A percentile compares a stretch with the other conserved stretches of the same genome.
These are phyloP conservation scores for Coptodon bakossiorum DNA, from an alignment of 2,113 vertebrate genomes.

Conservation along the genomic window DNA sequence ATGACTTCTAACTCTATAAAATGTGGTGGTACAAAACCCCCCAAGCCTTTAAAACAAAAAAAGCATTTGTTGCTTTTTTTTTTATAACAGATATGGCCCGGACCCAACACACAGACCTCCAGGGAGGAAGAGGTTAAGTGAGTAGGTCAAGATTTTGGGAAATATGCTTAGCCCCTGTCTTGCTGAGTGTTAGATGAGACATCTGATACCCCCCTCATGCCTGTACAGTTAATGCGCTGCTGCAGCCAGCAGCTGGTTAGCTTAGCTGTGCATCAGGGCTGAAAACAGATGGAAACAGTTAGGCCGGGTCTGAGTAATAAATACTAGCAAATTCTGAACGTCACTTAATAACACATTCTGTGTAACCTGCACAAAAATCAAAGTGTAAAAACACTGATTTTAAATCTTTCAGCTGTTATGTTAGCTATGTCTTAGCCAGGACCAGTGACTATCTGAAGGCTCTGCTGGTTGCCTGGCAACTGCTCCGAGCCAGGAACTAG, in stretches of 20 bases:
- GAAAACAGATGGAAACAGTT: background rate
- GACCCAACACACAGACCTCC: background rate
- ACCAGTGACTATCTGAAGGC: background rate
- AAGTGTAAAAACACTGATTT: background rate
- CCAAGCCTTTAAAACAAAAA: background rate
- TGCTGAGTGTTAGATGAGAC: background rate
- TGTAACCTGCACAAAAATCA: background rate
- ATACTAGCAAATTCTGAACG: background rate
- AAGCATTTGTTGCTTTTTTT: background rate
- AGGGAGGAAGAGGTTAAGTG: background rate
- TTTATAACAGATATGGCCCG: background rate
- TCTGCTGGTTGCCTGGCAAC: slow-evolving; percentile 1
- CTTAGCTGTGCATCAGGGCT: background rate
- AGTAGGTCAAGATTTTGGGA: background rate
- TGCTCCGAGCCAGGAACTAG: background rate
- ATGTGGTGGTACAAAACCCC: background rate
- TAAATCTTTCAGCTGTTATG: background rate
- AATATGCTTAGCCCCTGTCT: background rate
- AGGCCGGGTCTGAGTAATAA: background rate
- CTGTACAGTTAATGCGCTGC: background rate
- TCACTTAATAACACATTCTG: background rate
- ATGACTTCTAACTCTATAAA: background rate
- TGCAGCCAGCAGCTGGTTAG: background rate
- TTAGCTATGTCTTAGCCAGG: background rate
- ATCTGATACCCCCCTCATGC: background rate